Evolutionary conservation across 1,140 invertebrate genomes (phyloP).

Genomic region (Orchesella cincta): DNA sequence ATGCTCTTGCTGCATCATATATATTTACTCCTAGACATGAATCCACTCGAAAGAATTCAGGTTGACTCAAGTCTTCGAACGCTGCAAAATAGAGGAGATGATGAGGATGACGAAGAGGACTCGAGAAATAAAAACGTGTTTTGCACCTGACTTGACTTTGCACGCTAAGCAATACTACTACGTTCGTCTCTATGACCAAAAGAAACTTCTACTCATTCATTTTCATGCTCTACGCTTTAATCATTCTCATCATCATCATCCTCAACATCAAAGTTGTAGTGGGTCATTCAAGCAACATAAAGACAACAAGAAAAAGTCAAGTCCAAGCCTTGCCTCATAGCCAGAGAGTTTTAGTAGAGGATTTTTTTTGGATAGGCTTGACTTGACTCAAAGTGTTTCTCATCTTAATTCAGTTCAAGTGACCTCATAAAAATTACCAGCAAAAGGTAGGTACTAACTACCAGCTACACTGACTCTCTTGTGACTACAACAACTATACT

Average conservation of each 20-base stretch:
- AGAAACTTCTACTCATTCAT: background rate
- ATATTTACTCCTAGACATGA: background rate
- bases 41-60: constrained; percentile 17
- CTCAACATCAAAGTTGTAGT: background rate
- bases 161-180: background rate
- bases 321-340: no score
- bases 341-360: no score
- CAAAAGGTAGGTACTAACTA: no score
- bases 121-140: constrained; percentile 6
- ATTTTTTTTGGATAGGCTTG: no score
- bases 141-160: background rate
- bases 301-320: no score
- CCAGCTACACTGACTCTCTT: no score
- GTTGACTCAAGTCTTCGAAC: background rate
- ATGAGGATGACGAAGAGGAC: background rate
- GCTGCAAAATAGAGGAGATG: background rate
- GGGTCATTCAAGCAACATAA: constrained; percentile 16
- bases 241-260: background rate
- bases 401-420: no score
- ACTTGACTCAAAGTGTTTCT: no score
- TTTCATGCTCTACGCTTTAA: background rate
- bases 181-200: background rate
- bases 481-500: no score
- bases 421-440: no score
- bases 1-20: background rate